These are phyloP conservation scores for Cerceris ruficornis DNA, from an alignment of 2,888 invertebrate genomes.

Conservation along the genomic window DNA sequence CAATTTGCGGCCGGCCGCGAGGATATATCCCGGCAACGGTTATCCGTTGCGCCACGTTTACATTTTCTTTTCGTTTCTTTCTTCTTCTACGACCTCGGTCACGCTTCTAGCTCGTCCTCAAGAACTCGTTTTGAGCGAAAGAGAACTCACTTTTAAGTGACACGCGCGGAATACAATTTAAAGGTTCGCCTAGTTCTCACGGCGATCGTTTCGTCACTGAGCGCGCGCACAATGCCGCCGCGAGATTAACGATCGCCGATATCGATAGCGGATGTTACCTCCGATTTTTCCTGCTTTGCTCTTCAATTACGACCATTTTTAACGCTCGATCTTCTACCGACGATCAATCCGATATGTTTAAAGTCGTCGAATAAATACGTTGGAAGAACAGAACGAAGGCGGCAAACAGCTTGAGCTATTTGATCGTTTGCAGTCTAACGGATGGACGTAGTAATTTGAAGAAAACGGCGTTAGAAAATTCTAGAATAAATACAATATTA, in stretches of 20 bases:
- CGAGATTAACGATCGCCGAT: constrained; percentile 16
- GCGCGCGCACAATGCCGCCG: constrained; percentile 28
- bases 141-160: constrained; percentile 58
- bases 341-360: no score
- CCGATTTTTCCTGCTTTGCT: not conserved
- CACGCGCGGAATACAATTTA: constrained; percentile 42
- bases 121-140: constrained; percentile 64
- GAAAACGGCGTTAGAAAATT: no score
- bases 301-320: no score
- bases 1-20: not conserved
- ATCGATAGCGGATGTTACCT: constrained; percentile 17
- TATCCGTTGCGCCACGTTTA: constrained; percentile 11
- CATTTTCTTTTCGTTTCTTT: constrained; percentile 39
- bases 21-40: not conserved
- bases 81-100: constrained; percentile 50
- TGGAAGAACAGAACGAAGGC: no score
- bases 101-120: constrained; percentile 53
- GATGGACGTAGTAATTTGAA: no score
- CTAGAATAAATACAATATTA: no score
- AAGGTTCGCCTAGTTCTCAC: constrained; percentile 64
- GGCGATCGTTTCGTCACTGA: constrained; percentile 53
- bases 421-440: no score
- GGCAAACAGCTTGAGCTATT: no score
- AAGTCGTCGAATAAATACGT: no score
- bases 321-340: no score